Conservation (phyloP, 1,140 invertebrate genomes). For the Listronotus bonariensis region DNA sequence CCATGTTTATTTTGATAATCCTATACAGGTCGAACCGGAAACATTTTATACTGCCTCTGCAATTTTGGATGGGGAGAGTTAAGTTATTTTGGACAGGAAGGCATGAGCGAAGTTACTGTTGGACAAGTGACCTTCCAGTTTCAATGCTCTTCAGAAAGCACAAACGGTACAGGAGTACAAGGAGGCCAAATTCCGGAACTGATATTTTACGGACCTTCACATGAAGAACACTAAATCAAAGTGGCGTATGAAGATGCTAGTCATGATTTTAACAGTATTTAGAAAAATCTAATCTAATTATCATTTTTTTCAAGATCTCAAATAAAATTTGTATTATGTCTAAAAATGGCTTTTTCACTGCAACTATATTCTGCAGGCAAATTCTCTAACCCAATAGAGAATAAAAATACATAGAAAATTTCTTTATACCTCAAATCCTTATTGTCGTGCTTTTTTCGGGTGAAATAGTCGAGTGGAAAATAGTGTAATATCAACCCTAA, state of each 20-base stretch:
- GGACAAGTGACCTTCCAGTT: slow-evolving; percentile 91
- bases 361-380: too few relatives aligned
- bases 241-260: not conserved
- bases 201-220: slow-evolving; percentile 85
- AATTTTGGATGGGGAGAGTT: slow-evolving; percentile 84
- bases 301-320: not conserved
- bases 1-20: slow-evolving; percentile 91
- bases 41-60: slow-evolving; percentile 89
- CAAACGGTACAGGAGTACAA: slow-evolving; percentile 92
- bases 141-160: slow-evolving; percentile 91
- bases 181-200: slow-evolving; percentile 93
- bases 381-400: too few relatives aligned
- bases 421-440: too few relatives aligned
- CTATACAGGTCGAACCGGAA: slow-evolving; percentile 89
- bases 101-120: slow-evolving; percentile 88
- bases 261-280: not conserved
- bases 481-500: too few relatives aligned
- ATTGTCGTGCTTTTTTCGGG: too few relatives aligned
- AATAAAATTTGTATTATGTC: too few relatives aligned
- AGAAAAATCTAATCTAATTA: not conserved
- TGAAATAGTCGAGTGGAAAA: too few relatives aligned
- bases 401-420: too few relatives aligned
- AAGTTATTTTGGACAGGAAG: slow-evolving; percentile 93
- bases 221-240: slow-evolving; percentile 54
- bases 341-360: too few relatives aligned